Conservation (phyloP, 2,797 vertebrate genomes). For the Salarias fasciatus region DNA sequence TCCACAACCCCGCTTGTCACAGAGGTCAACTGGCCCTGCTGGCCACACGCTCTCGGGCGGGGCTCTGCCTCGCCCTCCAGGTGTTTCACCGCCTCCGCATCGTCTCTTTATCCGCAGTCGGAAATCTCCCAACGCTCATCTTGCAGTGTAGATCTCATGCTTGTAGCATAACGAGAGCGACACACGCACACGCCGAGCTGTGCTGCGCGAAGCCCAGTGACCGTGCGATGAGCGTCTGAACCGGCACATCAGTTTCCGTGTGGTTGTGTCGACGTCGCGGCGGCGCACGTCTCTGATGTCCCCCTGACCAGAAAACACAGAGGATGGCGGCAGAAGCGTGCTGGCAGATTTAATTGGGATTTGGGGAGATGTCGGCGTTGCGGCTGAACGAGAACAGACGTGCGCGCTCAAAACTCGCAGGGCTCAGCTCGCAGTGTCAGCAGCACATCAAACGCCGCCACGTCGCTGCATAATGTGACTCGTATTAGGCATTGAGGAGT, state of each 20-base stretch:
- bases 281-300: slow-evolving; percentile 28
- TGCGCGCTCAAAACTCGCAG: slow-evolving; percentile 7
- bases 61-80: slow-evolving; percentile 9
- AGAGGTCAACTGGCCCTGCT: slow-evolving; percentile 57
- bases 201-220: slow-evolving; percentile 12
- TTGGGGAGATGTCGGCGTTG: slow-evolving; percentile 20
- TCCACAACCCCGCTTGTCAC: too few relatives aligned
- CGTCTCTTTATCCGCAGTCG: slow-evolving; percentile 12
- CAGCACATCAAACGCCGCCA: slow-evolving; percentile 1
- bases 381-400: slow-evolving; percentile 19
- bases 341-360: slow-evolving; percentile 36
- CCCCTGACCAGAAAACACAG: slow-evolving; percentile 39
- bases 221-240: slow-evolving; percentile 15
- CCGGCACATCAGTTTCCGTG: slow-evolving; percentile 27
- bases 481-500: background rate
- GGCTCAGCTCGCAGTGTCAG: slow-evolving; percentile 2
- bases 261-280: slow-evolving; percentile 16
- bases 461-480: background rate
- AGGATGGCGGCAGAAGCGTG: slow-evolving; percentile 21
- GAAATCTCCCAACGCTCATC: slow-evolving; percentile 19
- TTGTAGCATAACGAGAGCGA: background rate
- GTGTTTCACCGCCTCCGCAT: slow-evolving; percentile 25
- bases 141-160: slow-evolving; percentile 10
- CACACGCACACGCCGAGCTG: background rate
- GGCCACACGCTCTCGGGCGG: slow-evolving; percentile 22